phyloP scores from a whole-genome alignment of 2,888 invertebrate genomes.

The Chrysolina oricalcia region DNA sequence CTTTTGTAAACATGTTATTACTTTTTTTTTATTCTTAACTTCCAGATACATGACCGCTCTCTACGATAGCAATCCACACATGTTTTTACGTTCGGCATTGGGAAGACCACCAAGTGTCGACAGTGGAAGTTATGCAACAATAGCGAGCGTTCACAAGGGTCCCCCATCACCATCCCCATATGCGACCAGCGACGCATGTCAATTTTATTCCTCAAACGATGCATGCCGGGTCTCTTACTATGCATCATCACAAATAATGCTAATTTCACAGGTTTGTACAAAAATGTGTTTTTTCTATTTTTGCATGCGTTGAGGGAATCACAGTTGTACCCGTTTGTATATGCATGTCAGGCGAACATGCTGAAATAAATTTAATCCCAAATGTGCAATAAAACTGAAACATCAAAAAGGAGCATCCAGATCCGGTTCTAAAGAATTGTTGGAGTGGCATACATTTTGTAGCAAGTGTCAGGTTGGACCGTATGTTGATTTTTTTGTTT shows the following conservation, averaged over 20 bases:
- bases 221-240: slow-evolving; percentile 80
- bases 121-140: slow-evolving; percentile 88
- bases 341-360: background rate
- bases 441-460: too few species aligned
- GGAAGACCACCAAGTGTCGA: slow-evolving; percentile 83
- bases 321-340: background rate
- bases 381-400: background rate
- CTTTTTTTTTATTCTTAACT: slow-evolving; percentile 42
- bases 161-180: slow-evolving; percentile 83
- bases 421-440: background rate
- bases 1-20: too few species aligned
- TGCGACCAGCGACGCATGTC: slow-evolving; percentile 77
- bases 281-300: background rate
- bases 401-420: too few species aligned
- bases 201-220: slow-evolving; percentile 79
- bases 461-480: too few species aligned
- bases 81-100: slow-evolving; percentile 79
- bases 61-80: slow-evolving; percentile 84
- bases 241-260: slow-evolving; percentile 85
- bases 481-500: too few species aligned
- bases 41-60: slow-evolving; percentile 84
- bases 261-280: slow-evolving; percentile 77
- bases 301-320: slow-evolving; percentile 17
- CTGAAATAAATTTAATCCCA: background rate
- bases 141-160: slow-evolving; percentile 86